A percentile compares a stretch with the other conserved stretches of the same genome.
Evolutionary conservation across 2,113 vertebrate genomes (phyloP).

Genomic region (Epinephelus lanceolatus): DNA sequence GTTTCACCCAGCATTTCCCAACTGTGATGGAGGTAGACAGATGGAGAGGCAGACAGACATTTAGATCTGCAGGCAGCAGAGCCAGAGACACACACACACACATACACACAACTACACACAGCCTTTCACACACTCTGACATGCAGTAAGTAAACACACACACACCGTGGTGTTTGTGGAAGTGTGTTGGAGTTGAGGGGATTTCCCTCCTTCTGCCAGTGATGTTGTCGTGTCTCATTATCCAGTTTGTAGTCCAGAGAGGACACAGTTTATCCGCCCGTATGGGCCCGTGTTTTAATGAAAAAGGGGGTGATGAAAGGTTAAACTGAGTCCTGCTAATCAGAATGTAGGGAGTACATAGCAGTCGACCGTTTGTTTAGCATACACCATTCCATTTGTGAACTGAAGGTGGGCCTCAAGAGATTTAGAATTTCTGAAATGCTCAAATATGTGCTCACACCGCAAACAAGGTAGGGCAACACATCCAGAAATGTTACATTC

Average conservation of each 20-base stretch:
- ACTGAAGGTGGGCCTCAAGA: no score
- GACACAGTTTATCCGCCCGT: slow-evolving; percentile 45
- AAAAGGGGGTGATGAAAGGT: not conserved
- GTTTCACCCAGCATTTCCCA: slow-evolving; percentile 22
- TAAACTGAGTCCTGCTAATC: not conserved
- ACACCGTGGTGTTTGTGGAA: slow-evolving; percentile 14
- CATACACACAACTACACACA: not conserved
- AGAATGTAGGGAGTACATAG: not conserved
- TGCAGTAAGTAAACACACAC: slow-evolving; percentile 1
- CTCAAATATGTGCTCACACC: no score
- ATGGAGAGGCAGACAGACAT: slow-evolving; percentile 57
- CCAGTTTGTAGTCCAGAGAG: slow-evolving; percentile 50
- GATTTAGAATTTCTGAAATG: no score
- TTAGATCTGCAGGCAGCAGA: slow-evolving; percentile 9
- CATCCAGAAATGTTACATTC: no score
- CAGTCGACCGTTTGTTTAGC: not conserved
- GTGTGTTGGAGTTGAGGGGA: slow-evolving; percentile 47
- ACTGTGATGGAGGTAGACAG: slow-evolving; percentile 52
- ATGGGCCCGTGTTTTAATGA: slow-evolving; percentile 32
- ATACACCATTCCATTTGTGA: no score
- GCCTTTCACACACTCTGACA: not conserved
- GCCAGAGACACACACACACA: slow-evolving; percentile 15
- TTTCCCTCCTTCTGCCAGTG: slow-evolving; percentile 61
- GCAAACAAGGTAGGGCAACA: no score
- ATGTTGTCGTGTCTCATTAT: slow-evolving; percentile 42